Evolutionary conservation across 1,140 invertebrate genomes (phyloP).

Genomic region (Drosophila lowei): DNA sequence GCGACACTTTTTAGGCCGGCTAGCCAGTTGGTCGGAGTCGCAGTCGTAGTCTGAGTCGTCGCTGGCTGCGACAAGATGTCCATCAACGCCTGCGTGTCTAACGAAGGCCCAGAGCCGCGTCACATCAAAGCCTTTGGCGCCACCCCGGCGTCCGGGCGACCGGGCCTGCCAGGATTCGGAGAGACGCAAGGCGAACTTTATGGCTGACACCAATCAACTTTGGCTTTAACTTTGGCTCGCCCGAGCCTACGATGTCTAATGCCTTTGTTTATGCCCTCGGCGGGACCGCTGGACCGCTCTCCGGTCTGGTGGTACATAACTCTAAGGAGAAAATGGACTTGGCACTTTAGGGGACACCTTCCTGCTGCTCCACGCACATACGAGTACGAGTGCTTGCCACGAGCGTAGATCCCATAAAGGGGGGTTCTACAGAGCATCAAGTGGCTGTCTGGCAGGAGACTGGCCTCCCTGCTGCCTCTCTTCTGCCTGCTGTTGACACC

Average conservation of each 20-base stretch:
- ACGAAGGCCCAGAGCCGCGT: slow-evolving; percentile 64
- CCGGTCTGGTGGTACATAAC: slow-evolving; percentile 39
- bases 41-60: slow-evolving; percentile 15
- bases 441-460: slow-evolving; percentile 33
- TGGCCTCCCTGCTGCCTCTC: slow-evolving; percentile 2
- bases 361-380: slow-evolving; percentile 2
- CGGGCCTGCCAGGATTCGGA: slow-evolving; percentile 38
- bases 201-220: slow-evolving; percentile 82
- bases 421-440: slow-evolving; percentile 40
- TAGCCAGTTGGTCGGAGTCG: slow-evolving; percentile 25
- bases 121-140: slow-evolving; percentile 79
- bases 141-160: slow-evolving; percentile 19
- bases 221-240: slow-evolving; percentile 75
- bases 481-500: slow-evolving; percentile 44
- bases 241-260: slow-evolving; percentile 66
- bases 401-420: neutral
- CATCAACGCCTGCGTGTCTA: slow-evolving; percentile 81
- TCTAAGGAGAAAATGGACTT: slow-evolving; percentile 21
- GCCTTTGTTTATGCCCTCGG: slow-evolving; percentile 69
- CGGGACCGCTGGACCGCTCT: slow-evolving; percentile 11
- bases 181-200: slow-evolving; percentile 64
- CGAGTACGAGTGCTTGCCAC: too few species aligned
- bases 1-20: slow-evolving; percentile 61
- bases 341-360: slow-evolving; percentile 11
- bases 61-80: slow-evolving; percentile 64